phyloP scores from a whole-genome alignment of 1,140 invertebrate genomes.

The Asobara japonica region DNA sequence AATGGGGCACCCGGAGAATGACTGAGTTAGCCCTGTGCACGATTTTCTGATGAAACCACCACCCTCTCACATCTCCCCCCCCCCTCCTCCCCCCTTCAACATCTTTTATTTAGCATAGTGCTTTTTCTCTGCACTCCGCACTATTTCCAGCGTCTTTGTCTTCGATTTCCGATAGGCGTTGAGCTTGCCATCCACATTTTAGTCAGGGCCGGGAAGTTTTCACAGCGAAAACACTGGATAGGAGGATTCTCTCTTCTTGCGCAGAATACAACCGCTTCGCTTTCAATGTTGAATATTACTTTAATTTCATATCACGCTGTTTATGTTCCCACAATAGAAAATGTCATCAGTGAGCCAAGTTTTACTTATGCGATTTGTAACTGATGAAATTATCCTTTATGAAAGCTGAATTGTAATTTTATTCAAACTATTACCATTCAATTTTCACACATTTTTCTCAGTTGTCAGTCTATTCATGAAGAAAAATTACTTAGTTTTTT shows the following conservation, averaged over 20 bases:
- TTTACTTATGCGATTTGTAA: background rate
- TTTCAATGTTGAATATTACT: background rate
- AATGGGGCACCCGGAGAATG: background rate
- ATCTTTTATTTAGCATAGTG: background rate
- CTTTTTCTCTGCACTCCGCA: background rate
- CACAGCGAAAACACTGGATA: background rate
- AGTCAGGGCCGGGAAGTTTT: background rate
- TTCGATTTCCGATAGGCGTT: conserved; percentile 4
- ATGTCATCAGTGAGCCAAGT: background rate
- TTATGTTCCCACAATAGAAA: background rate
- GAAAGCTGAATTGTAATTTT: background rate
- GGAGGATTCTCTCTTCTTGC: background rate
- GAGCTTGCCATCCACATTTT: background rate
- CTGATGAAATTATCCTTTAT: background rate
- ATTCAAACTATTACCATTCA: background rate
- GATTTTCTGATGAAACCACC: conserved; percentile 6
- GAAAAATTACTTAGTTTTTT: too few relatives aligned
- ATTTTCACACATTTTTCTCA: background rate
- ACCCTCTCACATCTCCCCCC: background rate
- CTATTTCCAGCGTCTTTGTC: background rate
- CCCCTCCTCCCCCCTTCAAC: background rate
- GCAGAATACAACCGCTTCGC: background rate
- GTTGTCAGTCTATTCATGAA: background rate
- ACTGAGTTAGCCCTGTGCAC: background rate
- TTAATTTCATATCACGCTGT: background rate